Evolutionary conservation across 1,140 invertebrate species (phyloP).

Genomic region (Zelostemma sp.): DNA sequence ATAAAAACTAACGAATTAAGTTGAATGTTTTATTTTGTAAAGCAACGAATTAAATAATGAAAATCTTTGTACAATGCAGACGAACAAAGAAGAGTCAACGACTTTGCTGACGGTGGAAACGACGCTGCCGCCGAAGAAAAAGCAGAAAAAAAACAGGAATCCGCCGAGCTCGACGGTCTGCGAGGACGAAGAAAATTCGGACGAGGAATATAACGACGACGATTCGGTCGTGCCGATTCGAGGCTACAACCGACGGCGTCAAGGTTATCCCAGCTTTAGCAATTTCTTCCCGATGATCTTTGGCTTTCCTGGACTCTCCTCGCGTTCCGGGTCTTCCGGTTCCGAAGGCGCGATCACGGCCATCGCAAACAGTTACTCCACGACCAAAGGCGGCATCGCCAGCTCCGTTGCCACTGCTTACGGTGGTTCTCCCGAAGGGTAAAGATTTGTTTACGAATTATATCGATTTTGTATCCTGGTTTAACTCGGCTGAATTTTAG

Average conservation of each 20-base stretch:
- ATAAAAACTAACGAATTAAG: too few species aligned
- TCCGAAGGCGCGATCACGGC: conserved; percentile 62
- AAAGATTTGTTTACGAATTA: conserved; percentile 18
- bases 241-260: conserved; percentile 45
- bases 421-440: conserved; percentile 60
- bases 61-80: background rate
- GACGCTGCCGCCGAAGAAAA: conserved; percentile 8
- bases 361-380: conserved; percentile 72
- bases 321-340: conserved; percentile 45
- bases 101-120: background rate
- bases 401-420: conserved; percentile 71
- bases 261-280: conserved; percentile 53
- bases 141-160: conserved; percentile 50
- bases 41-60: too few species aligned
- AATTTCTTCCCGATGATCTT: conserved; percentile 67
- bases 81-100: background rate
- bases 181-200: conserved; percentile 51
- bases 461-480: too few species aligned
- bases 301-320: conserved; percentile 53
- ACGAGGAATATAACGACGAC: conserved; percentile 57
- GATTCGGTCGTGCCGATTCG: conserved; percentile 37
- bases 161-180: conserved; percentile 28
- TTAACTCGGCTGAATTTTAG: conserved; percentile 15
- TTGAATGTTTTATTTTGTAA: too few species aligned
- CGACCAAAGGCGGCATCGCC: conserved; percentile 68